Base-by-base conservation (phyloP, 2,888 invertebrate genomes). In the Microctonus aethiopoides region DNA sequence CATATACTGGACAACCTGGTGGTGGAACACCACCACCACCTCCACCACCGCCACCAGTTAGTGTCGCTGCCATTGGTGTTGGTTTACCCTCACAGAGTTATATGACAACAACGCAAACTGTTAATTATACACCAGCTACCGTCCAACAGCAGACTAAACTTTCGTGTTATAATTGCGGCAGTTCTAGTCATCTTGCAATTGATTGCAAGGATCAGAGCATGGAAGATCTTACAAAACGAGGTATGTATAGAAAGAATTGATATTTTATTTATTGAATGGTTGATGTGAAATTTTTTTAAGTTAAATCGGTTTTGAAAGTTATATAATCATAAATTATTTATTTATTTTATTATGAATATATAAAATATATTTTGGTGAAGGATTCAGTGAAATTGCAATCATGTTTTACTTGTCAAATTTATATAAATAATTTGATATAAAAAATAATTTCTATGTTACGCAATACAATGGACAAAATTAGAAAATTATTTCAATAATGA, bases 151-250 rank as follows among this genome's bases (percentile, higher is more conserved):
- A 90, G 63, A 89, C 90, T 56, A 91, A 92, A 85, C 88, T 91
- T 67, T 94, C 94, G 54, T 98, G 97, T 87, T 97, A 94, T 89
- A 98, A 97, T 87, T 98, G 98, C 88, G 97, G 97, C 72, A 93
- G 92, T 66, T 90, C 91, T 68, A 93, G 91, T 64, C 97, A 98
- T 87, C 89, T 91, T 63, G 96, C 96, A 26, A 89, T 91, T 79
- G 97, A 97, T 78, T 98, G 97, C 86, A 93, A 93, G 83, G 95
- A 95, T 85, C 93, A 93, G 75, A 95, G 95, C 68, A 95, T 97
- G 91, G 97, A 98, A 86, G 95, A 96, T 87, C 94, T 96, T 88
- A 95, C 95, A 51, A 86, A 85, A 72, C 78, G 84, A 84, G 86
- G 86, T 86, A 79, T n/a, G 3, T 29, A 29, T 29, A 5, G 4